Evolutionary conservation across 1,140 invertebrate species (phyloP).

Genomic region (Zaprionus gabonicus): DNA sequence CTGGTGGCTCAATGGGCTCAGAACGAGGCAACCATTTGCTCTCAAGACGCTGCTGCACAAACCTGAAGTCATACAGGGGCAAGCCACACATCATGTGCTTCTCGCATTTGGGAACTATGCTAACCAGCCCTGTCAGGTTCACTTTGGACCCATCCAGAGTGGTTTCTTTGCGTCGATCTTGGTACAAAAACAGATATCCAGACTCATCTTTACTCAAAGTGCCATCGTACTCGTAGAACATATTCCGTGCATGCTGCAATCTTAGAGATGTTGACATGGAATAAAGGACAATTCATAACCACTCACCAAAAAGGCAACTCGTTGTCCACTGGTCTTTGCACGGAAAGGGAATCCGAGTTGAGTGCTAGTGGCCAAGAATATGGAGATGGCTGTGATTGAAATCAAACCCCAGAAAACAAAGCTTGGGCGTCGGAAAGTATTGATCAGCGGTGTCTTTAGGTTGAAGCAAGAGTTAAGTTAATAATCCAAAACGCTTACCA

Average conservation of each 20-base stretch:
- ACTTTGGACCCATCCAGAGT: constrained; percentile 84
- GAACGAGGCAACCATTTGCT: constrained; percentile 58
- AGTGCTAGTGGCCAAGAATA: constrained; percentile 87
- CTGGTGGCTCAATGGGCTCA: constrained; percentile 49
- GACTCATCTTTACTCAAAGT: constrained; percentile 86
- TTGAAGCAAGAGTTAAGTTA: background rate
- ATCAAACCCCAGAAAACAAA: constrained; percentile 76
- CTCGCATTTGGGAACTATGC: constrained; percentile 87
- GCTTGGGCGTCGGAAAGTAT: constrained; percentile 69
- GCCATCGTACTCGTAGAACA: constrained; percentile 86
- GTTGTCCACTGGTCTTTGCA: constrained; percentile 88
- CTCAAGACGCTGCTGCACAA: constrained; percentile 33
- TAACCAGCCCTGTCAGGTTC: constrained; percentile 85
- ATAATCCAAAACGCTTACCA: constrained; percentile 13
- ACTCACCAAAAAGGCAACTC: constrained; percentile 88
- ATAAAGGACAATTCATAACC: background rate
- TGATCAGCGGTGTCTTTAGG: constrained; percentile 63
- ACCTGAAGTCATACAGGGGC: constrained; percentile 88
- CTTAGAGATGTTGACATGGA: background rate
- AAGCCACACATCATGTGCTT: constrained; percentile 90
- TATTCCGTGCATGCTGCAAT: constrained; percentile 87
- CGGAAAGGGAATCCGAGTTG: constrained; percentile 91
- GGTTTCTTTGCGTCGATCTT: constrained; percentile 88
- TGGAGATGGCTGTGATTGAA: constrained; percentile 79
- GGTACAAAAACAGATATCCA: constrained; percentile 89